Evolutionary conservation across 2,797 vertebrate genomes (phyloP), one percentile per base, ranked within the genome.

Genomic region (Schizopygopsis malacanthus): DNA sequence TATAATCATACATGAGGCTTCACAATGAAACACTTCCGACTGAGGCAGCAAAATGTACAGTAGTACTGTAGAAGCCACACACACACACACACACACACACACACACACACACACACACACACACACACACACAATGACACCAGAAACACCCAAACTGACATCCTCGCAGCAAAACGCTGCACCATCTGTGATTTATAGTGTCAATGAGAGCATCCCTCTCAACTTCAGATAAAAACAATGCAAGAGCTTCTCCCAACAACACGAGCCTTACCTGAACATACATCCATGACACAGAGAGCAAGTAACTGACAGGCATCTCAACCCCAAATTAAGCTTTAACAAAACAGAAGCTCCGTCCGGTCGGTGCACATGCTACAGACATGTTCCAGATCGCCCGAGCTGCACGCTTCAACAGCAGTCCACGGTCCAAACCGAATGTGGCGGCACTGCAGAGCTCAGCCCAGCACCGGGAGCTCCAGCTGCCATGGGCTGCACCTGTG

Each of bases 241-340:
- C 50, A 33, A 71, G 4, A 78, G 61, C 54, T 43, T 69, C 50
- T 12, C 25, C 45, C 33, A n/a, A 39, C 50, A 59, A 37, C 63
- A 39, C 63, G 4, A 69, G 65, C 9, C 94, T 94, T 94, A 96
- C 95, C 94, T 95, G 91, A 93, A 91, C 88, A 90, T 89, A 90
- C 89, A 90, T 94, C 95, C 91, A 89, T 80, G 90, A 93, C 65
- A 90, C 37, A 3, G 92, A 89, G 86, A 91, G 86, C 89, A 90
- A 86, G 91, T 86, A 88, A 88, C 15, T 93, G 88, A 92, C 90
- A 92, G 94, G 94, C 94, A 95, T 95, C 89, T 93, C 95, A 94
- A 93, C 92, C 56, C 85, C 90, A 90, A 91, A 84, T 91, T 65
- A 88, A 89, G 89, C 91, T 92, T 88, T 86, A 83, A 76, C 79